phyloP scores from a whole-genome alignment of 2,888 invertebrate genomes.

The Pristionchus exspectatus region DNA sequence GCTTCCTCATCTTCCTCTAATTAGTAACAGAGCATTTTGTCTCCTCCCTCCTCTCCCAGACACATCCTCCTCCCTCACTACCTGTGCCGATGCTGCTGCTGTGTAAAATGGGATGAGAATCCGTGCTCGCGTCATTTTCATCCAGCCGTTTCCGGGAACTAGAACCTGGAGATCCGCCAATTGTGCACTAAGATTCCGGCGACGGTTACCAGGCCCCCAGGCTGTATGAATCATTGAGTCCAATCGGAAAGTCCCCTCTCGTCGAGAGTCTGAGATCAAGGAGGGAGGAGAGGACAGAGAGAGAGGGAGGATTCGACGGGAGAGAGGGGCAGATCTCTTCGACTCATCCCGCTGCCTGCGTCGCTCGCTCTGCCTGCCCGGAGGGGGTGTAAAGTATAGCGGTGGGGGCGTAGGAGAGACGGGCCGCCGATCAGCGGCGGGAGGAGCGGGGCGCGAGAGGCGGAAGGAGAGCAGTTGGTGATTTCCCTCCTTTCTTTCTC shows the following conservation, averaged over 20 bases:
- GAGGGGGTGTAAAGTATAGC: constrained; percentile 54
- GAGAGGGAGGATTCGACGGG: background rate
- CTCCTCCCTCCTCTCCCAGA: background rate
- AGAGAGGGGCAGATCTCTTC: background rate
- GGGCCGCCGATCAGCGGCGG: constrained; percentile 38
- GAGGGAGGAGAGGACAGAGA: constrained; percentile 1
- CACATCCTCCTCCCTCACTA: constrained; percentile 43
- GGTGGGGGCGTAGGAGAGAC: constrained; percentile 48
- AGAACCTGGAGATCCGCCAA: background rate
- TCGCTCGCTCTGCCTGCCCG: background rate
- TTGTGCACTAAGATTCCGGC: background rate
- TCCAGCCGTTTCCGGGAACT: background rate
- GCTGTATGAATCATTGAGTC: background rate
- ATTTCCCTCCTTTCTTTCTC: constrained; percentile 49
- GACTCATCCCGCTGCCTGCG: background rate
- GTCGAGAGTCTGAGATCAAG: constrained; percentile 28
- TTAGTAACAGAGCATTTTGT: constrained; percentile 26
- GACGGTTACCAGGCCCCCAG: background rate
- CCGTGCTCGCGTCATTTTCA: background rate
- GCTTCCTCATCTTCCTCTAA: constrained; percentile 11
- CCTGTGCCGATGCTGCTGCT: background rate
- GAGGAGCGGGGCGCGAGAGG: constrained; percentile 58
- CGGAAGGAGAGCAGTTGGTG: constrained; percentile 60
- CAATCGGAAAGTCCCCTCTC: constrained; percentile 18
- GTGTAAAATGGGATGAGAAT: constrained; percentile 15